These are phyloP conservation scores for Ctenodactylus gundi DNA, from an alignment of 2,113 vertebrate species.

Conservation along the genomic window DNA sequence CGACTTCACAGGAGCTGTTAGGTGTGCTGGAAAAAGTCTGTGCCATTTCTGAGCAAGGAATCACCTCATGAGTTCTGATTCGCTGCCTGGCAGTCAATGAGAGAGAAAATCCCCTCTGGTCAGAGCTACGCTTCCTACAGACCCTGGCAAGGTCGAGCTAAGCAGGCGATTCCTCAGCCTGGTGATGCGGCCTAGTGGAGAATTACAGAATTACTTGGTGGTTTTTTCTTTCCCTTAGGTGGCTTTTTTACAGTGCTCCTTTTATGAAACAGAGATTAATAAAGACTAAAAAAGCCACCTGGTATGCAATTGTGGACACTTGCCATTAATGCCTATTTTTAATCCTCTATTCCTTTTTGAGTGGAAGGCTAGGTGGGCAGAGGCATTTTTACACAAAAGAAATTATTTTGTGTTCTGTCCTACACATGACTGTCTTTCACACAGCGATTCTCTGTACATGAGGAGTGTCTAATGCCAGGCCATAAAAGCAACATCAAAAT, in stretches of 20 bases:
- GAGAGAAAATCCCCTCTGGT: background rate
- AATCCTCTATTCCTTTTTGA: background rate
- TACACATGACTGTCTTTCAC: too few relatives aligned
- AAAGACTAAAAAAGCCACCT: background rate
- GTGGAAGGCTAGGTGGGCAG: background rate
- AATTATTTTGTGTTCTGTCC: too few relatives aligned
- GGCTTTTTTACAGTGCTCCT: background rate
- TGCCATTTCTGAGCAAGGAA: background rate
- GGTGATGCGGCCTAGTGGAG: background rate
- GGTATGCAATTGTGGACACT: background rate
- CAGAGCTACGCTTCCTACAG: rapidly evolving
- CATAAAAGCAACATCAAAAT: background rate
- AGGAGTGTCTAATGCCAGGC: too few relatives aligned
- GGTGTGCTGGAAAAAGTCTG: background rate
- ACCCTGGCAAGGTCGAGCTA: too few relatives aligned
- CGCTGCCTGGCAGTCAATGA: background rate
- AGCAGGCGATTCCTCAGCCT: background rate
- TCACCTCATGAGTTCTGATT: background rate
- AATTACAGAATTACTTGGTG: background rate
- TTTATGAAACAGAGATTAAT: background rate
- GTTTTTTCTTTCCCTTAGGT: background rate
- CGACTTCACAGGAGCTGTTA: background rate
- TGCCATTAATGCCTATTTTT: background rate
- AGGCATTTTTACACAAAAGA: background rate
- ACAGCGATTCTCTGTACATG: background rate